Conservation (phyloP, 2,797 vertebrate genomes). For the Pyrrhura leucotis region DNA sequence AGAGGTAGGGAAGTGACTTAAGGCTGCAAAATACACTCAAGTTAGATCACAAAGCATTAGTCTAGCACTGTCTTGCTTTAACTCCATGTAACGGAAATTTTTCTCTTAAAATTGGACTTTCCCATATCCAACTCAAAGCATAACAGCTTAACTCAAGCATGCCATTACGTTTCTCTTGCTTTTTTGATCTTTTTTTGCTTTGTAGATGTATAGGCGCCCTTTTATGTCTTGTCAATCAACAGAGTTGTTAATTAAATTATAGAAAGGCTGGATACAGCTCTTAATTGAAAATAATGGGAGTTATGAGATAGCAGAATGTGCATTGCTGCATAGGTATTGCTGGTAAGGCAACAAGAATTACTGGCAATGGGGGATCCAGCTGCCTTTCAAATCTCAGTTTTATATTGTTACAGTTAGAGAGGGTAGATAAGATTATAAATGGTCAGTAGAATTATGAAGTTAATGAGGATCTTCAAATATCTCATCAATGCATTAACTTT, state of each 20-base stretch:
- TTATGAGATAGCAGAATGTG: not conserved
- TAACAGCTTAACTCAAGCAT: not conserved
- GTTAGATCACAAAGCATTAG: not conserved
- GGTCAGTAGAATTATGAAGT: not conserved
- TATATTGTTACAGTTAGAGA: not conserved
- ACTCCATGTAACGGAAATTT: not conserved
- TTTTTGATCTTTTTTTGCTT: not conserved
- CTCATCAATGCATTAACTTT: not conserved
- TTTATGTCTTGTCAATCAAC: not conserved
- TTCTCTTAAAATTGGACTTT: not conserved
- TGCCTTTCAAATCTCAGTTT: not conserved
- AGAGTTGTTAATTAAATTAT: not conserved
- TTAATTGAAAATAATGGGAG: not conserved
- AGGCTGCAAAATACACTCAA: not conserved
- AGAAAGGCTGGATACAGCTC: not conserved
- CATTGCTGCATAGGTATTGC: not conserved
- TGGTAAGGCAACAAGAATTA: not conserved
- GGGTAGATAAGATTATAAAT: not conserved
- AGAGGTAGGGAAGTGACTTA: not conserved
- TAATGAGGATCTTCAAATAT: not conserved
- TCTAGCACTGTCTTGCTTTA: not conserved
- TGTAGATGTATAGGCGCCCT: not conserved
- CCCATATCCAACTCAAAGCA: not conserved
- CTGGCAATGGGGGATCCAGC: not conserved
- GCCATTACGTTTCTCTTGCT: not conserved